Evolutionary conservation across 2,888 invertebrate genomes (phyloP).

Genomic region (Hemaris fuciformis): DNA sequence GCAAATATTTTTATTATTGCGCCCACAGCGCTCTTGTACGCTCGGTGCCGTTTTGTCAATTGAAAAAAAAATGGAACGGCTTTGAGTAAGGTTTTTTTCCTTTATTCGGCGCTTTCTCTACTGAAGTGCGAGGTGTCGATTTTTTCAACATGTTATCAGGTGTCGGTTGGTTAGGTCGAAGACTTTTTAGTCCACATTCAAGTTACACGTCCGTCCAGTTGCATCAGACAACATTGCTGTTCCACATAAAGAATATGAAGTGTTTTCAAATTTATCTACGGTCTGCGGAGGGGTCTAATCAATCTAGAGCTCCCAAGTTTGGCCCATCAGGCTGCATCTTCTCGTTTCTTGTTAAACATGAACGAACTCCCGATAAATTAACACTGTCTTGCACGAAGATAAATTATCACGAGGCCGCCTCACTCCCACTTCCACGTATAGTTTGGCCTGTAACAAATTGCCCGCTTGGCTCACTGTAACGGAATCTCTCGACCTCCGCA

Average conservation of each 20-base stretch:
- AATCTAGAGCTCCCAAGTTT: not conserved
- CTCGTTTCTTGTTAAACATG: not conserved
- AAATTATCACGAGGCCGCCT: slow-evolving; percentile 21
- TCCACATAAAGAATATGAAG: too few species aligned
- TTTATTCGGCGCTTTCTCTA: not conserved
- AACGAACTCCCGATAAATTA: slow-evolving; percentile 24
- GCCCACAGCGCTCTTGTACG: not conserved
- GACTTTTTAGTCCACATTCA: too few species aligned
- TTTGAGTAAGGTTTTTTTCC: not conserved
- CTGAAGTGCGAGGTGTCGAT: not conserved
- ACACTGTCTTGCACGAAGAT: slow-evolving; percentile 31
- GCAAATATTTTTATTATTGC: slow-evolving; percentile 4
- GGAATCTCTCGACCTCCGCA: slow-evolving; percentile 31
- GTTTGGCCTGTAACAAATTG: slow-evolving; percentile 24
- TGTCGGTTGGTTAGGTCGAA: not conserved
- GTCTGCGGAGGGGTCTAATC: not conserved
- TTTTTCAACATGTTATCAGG: not conserved
- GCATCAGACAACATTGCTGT: too few species aligned
- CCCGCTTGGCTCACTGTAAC: slow-evolving; percentile 32
- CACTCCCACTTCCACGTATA: not conserved
- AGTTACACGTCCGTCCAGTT: too few species aligned
- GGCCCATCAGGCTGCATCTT: not conserved
- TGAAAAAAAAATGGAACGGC: not conserved
- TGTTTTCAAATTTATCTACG: too few species aligned
- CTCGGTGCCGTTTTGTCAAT: not conserved